phyloP scores from a whole-genome alignment of 2,113 vertebrate species.

The Bubo scandiacus region DNA sequence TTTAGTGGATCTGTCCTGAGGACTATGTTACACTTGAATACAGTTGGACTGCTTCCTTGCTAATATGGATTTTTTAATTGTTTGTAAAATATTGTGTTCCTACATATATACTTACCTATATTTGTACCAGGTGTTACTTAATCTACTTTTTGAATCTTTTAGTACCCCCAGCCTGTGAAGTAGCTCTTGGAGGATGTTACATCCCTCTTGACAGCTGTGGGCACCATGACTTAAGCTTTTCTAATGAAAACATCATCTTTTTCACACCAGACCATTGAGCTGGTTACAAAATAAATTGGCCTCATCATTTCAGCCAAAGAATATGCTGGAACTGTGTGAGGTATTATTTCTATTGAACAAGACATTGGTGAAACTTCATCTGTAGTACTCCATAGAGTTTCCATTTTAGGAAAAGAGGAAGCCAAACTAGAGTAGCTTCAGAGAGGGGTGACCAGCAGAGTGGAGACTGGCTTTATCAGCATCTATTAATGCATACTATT shows the following conservation, averaged over 20 bases:
- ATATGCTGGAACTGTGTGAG: background rate
- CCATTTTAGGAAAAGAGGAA: background rate
- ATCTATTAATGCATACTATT: background rate
- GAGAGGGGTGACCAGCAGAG: background rate
- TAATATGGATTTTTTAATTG: background rate
- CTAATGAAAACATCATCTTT: background rate
- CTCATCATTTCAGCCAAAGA: background rate
- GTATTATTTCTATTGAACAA: background rate
- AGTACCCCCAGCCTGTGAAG: background rate
- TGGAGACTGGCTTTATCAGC: background rate
- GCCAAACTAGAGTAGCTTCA: background rate
- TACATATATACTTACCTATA: background rate
- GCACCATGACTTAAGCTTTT: background rate
- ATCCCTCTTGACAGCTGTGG: background rate
- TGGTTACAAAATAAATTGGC: background rate
- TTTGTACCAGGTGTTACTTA: background rate
- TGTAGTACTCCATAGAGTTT: background rate
- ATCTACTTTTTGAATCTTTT: background rate
- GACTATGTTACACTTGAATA: background rate
- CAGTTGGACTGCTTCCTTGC: background rate
- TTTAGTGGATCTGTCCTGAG: background rate
- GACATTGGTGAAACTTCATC: background rate
- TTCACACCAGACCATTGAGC: background rate
- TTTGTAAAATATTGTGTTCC: background rate
- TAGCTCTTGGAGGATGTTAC: background rate